These are phyloP conservation scores for Cotesia typhae DNA, from an alignment of 1,140 invertebrate species.

Conservation along the genomic window DNA sequence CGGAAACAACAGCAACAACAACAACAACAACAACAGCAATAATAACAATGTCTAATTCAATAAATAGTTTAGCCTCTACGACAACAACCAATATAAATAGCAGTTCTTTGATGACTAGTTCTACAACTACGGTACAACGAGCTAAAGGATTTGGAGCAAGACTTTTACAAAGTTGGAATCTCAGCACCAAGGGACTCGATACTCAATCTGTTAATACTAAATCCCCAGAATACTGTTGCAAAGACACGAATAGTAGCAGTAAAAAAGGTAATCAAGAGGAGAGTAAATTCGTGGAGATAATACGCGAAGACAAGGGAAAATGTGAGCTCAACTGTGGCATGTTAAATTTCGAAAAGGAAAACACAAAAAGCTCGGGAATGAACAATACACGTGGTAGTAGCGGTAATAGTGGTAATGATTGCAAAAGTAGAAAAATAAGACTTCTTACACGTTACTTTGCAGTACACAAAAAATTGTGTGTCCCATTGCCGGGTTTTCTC, in stretches of 20 bases:
- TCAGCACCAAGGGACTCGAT: conserved; percentile 38
- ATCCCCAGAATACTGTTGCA: conserved; percentile 17
- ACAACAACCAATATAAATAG: conserved; percentile 19
- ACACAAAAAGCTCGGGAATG: conserved; percentile 42
- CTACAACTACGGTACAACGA: conserved; percentile 54
- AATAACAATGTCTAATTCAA: too few species aligned
- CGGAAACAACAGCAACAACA: too few species aligned
- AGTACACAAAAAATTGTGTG: conserved; percentile 70
- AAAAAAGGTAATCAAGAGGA: conserved; percentile 31
- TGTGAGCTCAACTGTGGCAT: conserved; percentile 20
- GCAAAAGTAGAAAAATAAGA: conserved; percentile 67
- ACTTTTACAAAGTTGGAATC: conserved; percentile 61
- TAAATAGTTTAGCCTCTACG: conserved; percentile 39
- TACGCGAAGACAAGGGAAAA: conserved; percentile 29
- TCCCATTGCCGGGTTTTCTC: conserved; percentile 68
- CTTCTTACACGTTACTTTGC: conserved; percentile 74
- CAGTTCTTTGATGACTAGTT: conserved; percentile 28
- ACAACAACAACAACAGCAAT: too few species aligned
- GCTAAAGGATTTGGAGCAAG: conserved; percentile 63
- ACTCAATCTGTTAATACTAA: conserved; percentile 25
- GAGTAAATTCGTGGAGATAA: conserved; percentile 23
- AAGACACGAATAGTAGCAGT: not conserved
- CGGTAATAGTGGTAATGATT: conserved; percentile 47
- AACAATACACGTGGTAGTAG: too few species aligned
- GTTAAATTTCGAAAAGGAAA: conserved; percentile 46